These are phyloP conservation scores for Agrypnia vestita DNA, from an alignment of 1,140 invertebrate species.

Conservation along the genomic window DNA sequence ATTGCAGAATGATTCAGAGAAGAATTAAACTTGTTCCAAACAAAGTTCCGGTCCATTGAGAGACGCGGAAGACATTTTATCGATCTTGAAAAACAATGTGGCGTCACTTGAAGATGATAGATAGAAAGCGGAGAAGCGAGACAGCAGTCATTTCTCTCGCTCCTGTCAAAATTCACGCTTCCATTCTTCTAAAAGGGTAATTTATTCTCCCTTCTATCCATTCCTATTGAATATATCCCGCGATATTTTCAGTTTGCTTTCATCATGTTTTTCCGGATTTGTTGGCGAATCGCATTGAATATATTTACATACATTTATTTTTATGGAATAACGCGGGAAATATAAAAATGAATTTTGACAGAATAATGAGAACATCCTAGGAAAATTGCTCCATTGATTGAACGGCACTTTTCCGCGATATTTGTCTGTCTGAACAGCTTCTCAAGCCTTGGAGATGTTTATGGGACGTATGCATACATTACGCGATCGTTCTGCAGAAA, in stretches of 20 bases:
- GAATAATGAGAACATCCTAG: slow-evolving; percentile 22
- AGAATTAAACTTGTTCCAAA: too few species aligned
- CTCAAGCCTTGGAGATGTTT: neutral
- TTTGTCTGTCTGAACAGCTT: slow-evolving; percentile 15
- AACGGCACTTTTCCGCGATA: neutral
- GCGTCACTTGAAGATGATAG: slow-evolving; percentile 27
- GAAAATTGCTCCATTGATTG: slow-evolving; percentile 12
- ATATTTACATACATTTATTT: slow-evolving; percentile 36
- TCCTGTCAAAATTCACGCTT: slow-evolving; percentile 28
- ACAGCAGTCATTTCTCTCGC: slow-evolving; percentile 28
- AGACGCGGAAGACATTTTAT: slow-evolving; percentile 17
- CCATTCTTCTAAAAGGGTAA: slow-evolving; percentile 42
- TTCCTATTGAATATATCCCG: slow-evolving; percentile 28
- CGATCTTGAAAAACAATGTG: slow-evolving; percentile 26
- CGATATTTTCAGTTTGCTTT: slow-evolving; percentile 34
- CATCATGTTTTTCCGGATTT: slow-evolving; percentile 36
- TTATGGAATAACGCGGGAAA: slow-evolving; percentile 30
- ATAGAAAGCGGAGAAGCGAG: slow-evolving; percentile 17
- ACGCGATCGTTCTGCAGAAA: too few species aligned
- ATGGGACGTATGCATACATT: too few species aligned
- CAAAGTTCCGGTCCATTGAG: too few species aligned
- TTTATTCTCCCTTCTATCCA: slow-evolving; percentile 35
- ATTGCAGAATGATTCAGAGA: too few species aligned
- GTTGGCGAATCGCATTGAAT: slow-evolving; percentile 38
- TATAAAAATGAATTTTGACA: slow-evolving; percentile 24